Evolutionary conservation across 1,140 invertebrate species (phyloP), one percentile per base, ranked within the genome.

Genomic region (Brachionus rotundiformis): DNA sequence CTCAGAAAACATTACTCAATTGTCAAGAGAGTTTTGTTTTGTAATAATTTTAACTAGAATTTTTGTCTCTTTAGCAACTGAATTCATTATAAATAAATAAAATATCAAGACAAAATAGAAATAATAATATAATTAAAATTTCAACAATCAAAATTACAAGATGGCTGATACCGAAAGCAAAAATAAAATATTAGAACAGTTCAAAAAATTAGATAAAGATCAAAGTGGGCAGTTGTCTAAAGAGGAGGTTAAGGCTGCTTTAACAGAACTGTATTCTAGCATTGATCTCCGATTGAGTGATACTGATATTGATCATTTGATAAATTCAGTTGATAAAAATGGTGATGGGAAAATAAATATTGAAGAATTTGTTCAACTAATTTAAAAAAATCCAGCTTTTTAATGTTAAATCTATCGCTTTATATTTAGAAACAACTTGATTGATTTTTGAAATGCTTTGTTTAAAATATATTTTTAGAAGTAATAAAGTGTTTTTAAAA

Each of bases 291-390:
- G 31, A 29, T 31, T 81, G 8, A 39, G n/a, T 23, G 54, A 81
- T 41, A 6, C 19, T 13, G 79, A 81, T 36, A 31, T 81, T 16
- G 79, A 63, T 39, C 11, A 31, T 1, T 39, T 81, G 23, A 54
- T 81, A 13, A 25, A 41, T 65, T 65, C 59, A 16, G 33, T 65
- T 1, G 79, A 81, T 13, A 81, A 81, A 81, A 65, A 41, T 41
- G 59, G 59, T 1, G 63, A 81, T 81, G 79, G 79, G 6, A 63
- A 81, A 65, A 68, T 81, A 7, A 27, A 54, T 19, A 63, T 81
- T 29, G 41, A 81, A 36, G 79, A 81, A 68, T 81, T 81, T 68
- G 25, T 81, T 81, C 59, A 81, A 19, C 31, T 80, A 11, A 41
- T 41, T 27, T 65, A 33, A 27, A 31, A 80, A 80, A 41, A 11